Evolutionary conservation across 2,113 vertebrate species (phyloP), one percentile per base, ranked within the genome.

Genomic region (Periophthalmodon schlosseri): DNA sequence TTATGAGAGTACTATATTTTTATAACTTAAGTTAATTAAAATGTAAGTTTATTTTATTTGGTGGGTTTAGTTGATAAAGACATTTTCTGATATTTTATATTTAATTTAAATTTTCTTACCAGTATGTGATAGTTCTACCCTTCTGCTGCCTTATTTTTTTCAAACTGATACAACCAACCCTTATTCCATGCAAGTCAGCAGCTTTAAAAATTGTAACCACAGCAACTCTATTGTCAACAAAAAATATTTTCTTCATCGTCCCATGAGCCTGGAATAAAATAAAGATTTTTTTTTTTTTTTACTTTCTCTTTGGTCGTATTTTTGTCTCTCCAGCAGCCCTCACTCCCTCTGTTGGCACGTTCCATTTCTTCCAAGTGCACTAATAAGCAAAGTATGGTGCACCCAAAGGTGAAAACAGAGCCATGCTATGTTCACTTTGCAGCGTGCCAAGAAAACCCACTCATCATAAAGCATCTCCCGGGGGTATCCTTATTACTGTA

Each of bases 351-450:
- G 44, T 23, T 49, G 39, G 21, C 13, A 23, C n/a, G 4, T 46
- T 67, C 18, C 9, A 24, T 49, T 68, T 49, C 21, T 15, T 68
- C 46, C 21, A 14, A 39, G 63, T 44, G 36, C 63, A 4, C 18
- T n/a, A 65, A 44, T 65, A 44, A 65, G 63, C 63, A 65, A 44
- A 65, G 63, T 39, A n/a, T 14, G 63, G 34, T n/a, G 63, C 63
- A n/a, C 18, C 63, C 63, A 44, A 65, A 65, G 63, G 63, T 18
- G 3, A 65, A 34, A 44, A 65, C 61, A n/a, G 3, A 65, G 63
- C 20, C 34, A 20, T 18, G 9, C 63, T 44, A 64, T 64, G 63
- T 11, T 36, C 34, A 24, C 9, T 65, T 39, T 65, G 63, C 18
- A 34, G 60, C 60, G 33, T 65, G 34, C 63, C 63, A 65, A 65